Base-by-base conservation (phyloP, 2,797 vertebrate genomes). In the Rhinoraja longicauda region DNA sequence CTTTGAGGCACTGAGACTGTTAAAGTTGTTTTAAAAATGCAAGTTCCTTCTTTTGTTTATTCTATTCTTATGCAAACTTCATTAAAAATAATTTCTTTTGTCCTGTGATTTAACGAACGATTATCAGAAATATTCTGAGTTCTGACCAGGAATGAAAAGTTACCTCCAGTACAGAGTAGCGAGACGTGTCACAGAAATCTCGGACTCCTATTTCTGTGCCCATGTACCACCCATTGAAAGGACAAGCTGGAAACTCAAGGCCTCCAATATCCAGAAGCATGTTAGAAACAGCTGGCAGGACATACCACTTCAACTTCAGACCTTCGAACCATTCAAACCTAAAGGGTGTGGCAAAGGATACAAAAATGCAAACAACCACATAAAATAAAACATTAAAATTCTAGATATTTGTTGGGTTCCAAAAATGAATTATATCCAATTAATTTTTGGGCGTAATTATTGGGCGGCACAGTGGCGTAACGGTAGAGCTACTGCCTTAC, bases 211-310 rank as follows among this genome's bases (percentile, higher is more conserved):
- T 99, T 96, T 99, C 99, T 0, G 99, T 99, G 94, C 99, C 99
- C 99, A 99, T 99, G 96, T 99, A 99, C 99, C 99, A 99, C 94
- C 99, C 99, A 0, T 98, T 99, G 96, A 99, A 99, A 94, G 99
- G 99, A 92, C 98, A 99, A 93, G 97, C 98, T 0, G 98, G 97
- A 95, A 99, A 99, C 95, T 99, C 98, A 95, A 99, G 94, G 88
- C 99, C 99, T 0, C 99, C 99, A 0, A 99, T 96, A 96, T 99
- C 99, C 8, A 99, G 96, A 39, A 99, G 95, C 98, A 99, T 99
- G 96, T 97, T 99, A 93, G 99, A 96, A 32, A 99, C 99, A 0
- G 99, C 99, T 0, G 99, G 99, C 93, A 99, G 96, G 39, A 97
- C 96, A 0, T 99, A 99, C 99, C 99, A 99, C 96, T 98, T 99